These are phyloP conservation scores for Globodera ellingtonae DNA, from an alignment of 1,140 invertebrate species.

Conservation along the genomic window DNA sequence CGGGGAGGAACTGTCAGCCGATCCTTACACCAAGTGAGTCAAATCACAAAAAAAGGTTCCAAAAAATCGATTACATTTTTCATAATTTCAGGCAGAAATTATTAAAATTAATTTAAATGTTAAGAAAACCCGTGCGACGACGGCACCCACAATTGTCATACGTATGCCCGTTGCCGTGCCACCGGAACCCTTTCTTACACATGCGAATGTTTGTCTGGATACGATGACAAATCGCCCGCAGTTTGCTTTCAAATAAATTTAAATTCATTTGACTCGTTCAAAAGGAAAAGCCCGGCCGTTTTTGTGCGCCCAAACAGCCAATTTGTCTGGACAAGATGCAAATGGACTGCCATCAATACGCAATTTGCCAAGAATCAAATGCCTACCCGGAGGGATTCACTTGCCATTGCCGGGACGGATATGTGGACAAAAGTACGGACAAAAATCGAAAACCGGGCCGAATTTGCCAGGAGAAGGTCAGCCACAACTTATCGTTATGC, in stretches of 20 bases:
- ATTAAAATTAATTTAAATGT: background rate
- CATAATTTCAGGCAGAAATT: background rate
- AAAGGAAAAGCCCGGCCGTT: constrained; percentile 5
- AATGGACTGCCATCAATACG: constrained; percentile 61
- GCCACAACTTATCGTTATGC: background rate
- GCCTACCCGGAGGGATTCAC: constrained; percentile 51
- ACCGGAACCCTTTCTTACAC: constrained; percentile 58
- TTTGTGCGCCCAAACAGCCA: constrained; percentile 31
- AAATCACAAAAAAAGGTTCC: background rate
- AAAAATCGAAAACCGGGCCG: constrained; percentile 49
- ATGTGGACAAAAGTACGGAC: constrained; percentile 58
- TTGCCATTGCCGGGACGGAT: constrained; percentile 62
- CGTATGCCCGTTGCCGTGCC: constrained; percentile 54
- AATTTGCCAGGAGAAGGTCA: constrained; percentile 56
- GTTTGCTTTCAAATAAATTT: constrained; percentile 6
- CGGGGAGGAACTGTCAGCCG: constrained; percentile 57
- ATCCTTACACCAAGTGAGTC: background rate
- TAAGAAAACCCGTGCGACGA: constrained; percentile 61
- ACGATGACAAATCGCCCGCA: constrained; percentile 57
- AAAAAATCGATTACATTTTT: too few species aligned
- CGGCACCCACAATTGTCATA: constrained; percentile 54
- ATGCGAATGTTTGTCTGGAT: constrained; percentile 61
- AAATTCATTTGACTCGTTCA: constrained; percentile 25
- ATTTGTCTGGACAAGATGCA: constrained; percentile 57
- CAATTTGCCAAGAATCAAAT: constrained; percentile 59